Evolutionary conservation across 1,140 invertebrate genomes (phyloP), one percentile per base, ranked within the genome.

Genomic region (Eueides isabella): DNA sequence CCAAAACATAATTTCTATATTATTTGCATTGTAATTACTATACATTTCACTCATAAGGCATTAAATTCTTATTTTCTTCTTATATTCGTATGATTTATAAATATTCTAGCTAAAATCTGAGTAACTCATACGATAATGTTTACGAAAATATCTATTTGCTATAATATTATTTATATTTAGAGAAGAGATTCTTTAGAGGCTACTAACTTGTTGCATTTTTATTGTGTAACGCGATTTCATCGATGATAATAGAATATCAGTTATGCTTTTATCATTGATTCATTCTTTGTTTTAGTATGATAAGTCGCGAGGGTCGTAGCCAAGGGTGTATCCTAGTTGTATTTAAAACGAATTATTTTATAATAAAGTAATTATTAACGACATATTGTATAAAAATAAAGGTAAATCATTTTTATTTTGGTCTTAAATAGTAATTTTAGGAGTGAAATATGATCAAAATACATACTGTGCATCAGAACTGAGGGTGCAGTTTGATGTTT

Each of bases 401-500:
- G 1, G 1, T 26, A 55, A 4, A 55, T 11, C 5, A 55, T 11
- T 19, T 19, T 55, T 55, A 26, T 23, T 26, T n/a, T 55, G 26
- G 4, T 9, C 6, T 55, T 23, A 55, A 55, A 55, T 55, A 55
- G 11, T 55, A 23, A 63, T 31, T 31, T 63, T 5, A 63, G 28
- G 6, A n/a, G 28, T n/a, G 14, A 63, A 62, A 70, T 62, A n/a
- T 63, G 26, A 72, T 16, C 62, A 72, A 72, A 72, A 72, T 72
- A 85, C 86, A 69, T 88, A 91, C 87, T 81, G 82, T 91, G 85
- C 89, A 91, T 91, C 81, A 85, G 89, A 83, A 30, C 79, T 80
- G 78, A 79, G 74, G 73, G 82, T 79, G 72, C 82, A 83, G 81
- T 80, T 83, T 75, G 74, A 69, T 69, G 63, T 77, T 77, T 74